Base-by-base conservation (phyloP, 2,797 vertebrate genomes). In the Acanthiza pusilla region DNA sequence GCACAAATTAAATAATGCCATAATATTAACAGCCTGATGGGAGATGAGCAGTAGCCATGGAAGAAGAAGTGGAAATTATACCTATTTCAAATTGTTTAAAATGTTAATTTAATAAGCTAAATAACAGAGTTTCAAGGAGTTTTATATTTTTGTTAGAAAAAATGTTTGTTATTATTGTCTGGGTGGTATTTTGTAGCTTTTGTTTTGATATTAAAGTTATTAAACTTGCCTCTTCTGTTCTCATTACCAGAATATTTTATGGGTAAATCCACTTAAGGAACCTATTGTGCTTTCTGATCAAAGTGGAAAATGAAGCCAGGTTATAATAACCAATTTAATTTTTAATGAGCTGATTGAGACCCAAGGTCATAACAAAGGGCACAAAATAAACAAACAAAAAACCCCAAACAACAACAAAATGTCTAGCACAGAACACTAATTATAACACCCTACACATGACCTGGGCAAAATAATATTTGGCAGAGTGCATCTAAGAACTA, bases 271-370 rank as follows among this genome's bases (percentile, higher is more conserved):
- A 98, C 95, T 96, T 96, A 97, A 96, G 96, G 94, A 98, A 97
- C 88, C 96, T 97, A 96, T 95, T 98, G 97, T 97, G 97, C 95
- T 98, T 97, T 97, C 94, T 98, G 97, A 98, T 98, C 97, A 97
- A 98, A 98, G 93, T 94, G 82, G 95, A 98, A 97, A 98, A 96
- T 47, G 94, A 98, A 98, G 91, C 94, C 89, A 96, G 95, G 94
- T 95, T 98, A 96, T 98, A 98, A 98, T 98, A 98, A 98, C 98
- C 97, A 98, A 98, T 98, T 98, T 97, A 98, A 98, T 98, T 98
- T 98, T 99, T 98, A 98, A 98, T 98, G 98, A 98, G 97, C 91
- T 96, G 96, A 97, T 97, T 94, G 88, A 71, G 97, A 96, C 93
- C 92, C 97, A 97, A 98, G 97, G 97, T 98, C 97, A 96, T 89